Evolutionary conservation across 2,888 invertebrate species (phyloP), one percentile per base, ranked within the genome.

Genomic region (Mythimna albipuncta): DNA sequence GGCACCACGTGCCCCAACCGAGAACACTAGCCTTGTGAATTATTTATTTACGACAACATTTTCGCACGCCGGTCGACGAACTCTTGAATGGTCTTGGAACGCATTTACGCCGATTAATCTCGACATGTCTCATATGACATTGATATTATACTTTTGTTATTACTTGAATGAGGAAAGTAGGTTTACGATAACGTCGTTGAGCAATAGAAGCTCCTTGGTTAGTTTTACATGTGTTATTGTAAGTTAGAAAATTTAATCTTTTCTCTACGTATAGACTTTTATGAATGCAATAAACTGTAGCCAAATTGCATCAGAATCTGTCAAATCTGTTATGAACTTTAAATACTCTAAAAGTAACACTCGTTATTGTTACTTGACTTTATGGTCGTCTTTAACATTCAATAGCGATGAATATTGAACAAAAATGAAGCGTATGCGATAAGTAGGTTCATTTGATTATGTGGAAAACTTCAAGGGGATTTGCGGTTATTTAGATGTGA

Each of bases 31-130:
- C 96, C 96, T 96, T 96, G 96, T 96, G 96, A 96, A 96, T 96
- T 96, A 96, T 96, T 96, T 96, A 96, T 96, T 96, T 96, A 95
- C 96, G 96, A 95, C 95, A 95, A 94, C 95, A 95, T 96, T 95
- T 95, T 96, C 96, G 95, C 96, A 96, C 96, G 96, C 93, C 94
- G 96, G 96, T 95, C 96, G 93, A 92, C 87, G 96, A 96, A 94
- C 96, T 94, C 94, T 88, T 88, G 91, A 93, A 91, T 94, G 94
- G 94, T 96, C 95, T 96, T 95, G 95, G 91, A 94, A 94, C 94
- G 93, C 93, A 94, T 95, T 94, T 93, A 93, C 92, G 90, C 87
- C 93, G 93, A 95, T 96, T 95, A 95, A 95, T 94, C 93, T 93
- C 90, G 83, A 84, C 91, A 91, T 90, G 89, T 91, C 90, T 91